Conservation (phyloP, 2,113 vertebrate species). For the Saccopteryx leptura region DNA sequence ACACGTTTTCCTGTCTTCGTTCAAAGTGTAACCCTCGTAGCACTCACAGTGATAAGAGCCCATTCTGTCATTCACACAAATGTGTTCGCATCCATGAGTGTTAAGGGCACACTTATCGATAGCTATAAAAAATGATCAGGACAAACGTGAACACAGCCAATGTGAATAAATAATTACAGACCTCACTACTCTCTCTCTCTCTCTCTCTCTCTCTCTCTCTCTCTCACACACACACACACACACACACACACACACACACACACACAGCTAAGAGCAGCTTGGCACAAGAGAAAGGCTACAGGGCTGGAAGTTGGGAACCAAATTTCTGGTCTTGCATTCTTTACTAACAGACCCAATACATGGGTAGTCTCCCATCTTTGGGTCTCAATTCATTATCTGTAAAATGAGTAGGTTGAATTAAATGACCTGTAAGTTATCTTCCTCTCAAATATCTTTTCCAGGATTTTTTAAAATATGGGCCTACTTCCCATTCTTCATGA, state of each 20-base stretch:
- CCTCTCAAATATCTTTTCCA: background rate
- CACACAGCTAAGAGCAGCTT: background rate
- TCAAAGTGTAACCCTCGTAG: slow-evolving; percentile 90
- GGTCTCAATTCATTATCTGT: background rate
- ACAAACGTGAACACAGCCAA: background rate
- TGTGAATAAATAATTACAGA: background rate
- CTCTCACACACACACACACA: background rate
- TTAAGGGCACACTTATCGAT: slow-evolving; percentile 89
- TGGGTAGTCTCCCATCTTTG: background rate
- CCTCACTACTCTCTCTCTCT: background rate
- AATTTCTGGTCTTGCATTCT: background rate
- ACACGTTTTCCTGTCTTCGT: slow-evolving; percentile 91
- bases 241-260: background rate
- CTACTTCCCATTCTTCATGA: background rate
- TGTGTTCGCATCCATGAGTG: slow-evolving; percentile 90
- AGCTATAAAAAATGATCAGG: slow-evolving; percentile 83
- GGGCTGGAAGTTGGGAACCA: background rate
- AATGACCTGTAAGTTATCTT: slow-evolving; percentile 26
- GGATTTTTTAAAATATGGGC: background rate
- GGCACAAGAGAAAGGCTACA: background rate
- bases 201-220: background rate
- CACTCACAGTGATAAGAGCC: slow-evolving; percentile 91
- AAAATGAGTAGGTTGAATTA: background rate
- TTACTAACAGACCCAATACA: background rate
- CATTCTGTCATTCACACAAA: slow-evolving; percentile 89